Evolutionary conservation across 2,113 vertebrate species (phyloP), one percentile per base, ranked within the genome.

Genomic region (Enhydra lutris): DNA sequence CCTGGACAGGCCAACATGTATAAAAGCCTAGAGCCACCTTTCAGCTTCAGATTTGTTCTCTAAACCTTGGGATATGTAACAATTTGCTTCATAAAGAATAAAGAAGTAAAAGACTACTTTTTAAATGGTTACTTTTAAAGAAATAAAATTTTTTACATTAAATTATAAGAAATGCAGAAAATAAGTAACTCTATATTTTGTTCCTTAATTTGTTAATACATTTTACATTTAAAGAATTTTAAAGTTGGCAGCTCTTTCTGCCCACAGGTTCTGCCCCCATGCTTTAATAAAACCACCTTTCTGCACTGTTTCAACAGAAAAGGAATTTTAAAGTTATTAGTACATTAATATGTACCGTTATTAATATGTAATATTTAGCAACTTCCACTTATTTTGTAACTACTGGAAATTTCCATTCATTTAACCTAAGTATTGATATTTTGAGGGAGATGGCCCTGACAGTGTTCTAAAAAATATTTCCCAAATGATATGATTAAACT

Each of bases 211-310:
- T 76, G 7, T 69, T 71, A 89, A 89, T 14, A 84, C 2, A 88
- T 50, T 45, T 92, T 79, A 92, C 69, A 92, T 83, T n/a, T 89
- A 83, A 84, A 93, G 36, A 71, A 81, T 59, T 87, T 82, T 67
- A 65, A 91, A 61, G 34, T 94, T 80, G 31, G 63, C 31, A 67
- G 14, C 63, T 67, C 31, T 67, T 67, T 67, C 63, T 34, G 63
- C 14, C 31, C 63, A 67, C 6, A 3, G 63, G 63, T 17, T 67
- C 63, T 67, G 63, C 15, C 63, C 63, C 63, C 63, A 2, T 67
- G 15, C 31, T 34, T 67, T 17, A 67, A 67, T 67, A 67, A 67
- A 67, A 67, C 63, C 2, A 15, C 31, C 31, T 67, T 67, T 67
- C 29, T 67, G 31, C 63, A 67, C 63, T 67, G 63, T 13, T 31